A percentile compares a stretch with the other conserved stretches of the same genome.
Evolutionary conservation across 2,113 vertebrate genomes (phyloP).

Genomic region (Anolis carolinensis): DNA sequence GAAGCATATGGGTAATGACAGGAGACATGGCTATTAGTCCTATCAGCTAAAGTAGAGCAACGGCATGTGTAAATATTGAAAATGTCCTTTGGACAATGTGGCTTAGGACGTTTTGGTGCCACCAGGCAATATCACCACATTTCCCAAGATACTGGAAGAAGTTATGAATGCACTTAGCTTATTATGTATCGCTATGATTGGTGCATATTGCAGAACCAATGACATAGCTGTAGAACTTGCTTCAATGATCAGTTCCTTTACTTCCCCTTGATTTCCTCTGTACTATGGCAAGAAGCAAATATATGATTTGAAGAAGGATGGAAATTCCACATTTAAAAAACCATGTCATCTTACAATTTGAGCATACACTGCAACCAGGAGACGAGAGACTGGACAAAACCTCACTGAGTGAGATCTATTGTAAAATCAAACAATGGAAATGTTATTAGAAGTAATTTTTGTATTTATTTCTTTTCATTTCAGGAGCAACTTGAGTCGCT

Average conservation of each 20-base stretch:
- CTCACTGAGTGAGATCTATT: neutral
- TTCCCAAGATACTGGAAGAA: neutral
- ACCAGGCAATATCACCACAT: slow-evolving; percentile 3
- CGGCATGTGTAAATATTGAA: slow-evolving; percentile 27
- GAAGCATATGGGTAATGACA: slow-evolving; percentile 18
- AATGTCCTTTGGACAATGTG: slow-evolving; percentile 16
- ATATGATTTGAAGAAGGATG: neutral
- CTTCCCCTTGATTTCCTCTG: neutral
- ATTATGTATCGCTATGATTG: neutral
- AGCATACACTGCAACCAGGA: neutral
- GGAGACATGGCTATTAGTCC: slow-evolving; percentile 44
- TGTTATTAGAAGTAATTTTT: neutral
- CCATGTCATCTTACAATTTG: neutral
- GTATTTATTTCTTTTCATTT: too few species aligned
- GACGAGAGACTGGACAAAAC: too few species aligned
- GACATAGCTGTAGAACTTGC: neutral
- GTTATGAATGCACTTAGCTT: neutral
- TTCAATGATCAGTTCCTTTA: neutral
- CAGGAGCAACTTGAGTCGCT: too few species aligned
- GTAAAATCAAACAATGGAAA: neutral
- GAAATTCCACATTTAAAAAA: neutral
- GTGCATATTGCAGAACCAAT: too few species aligned
- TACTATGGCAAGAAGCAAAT: neutral
- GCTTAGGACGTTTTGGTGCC: slow-evolving; percentile 1
- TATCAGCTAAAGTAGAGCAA: slow-evolving; percentile 28